Conservation (phyloP, 2,888 invertebrate species). For the Orthosia incerta region DNA sequence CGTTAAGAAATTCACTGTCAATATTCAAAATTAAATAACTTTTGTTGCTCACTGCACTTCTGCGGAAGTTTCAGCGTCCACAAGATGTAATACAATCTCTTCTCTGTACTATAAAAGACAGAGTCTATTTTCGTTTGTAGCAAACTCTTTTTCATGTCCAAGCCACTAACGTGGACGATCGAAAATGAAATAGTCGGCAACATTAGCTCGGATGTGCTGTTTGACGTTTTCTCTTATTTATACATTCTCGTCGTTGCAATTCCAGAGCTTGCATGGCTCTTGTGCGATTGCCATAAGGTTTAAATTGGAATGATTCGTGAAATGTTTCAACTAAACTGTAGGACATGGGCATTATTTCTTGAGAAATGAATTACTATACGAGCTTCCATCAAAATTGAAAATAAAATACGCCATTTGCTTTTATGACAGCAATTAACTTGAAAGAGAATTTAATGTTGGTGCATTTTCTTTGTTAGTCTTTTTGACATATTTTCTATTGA, state of each 20-base stretch:
- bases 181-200: constrained; percentile 53
- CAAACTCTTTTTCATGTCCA: constrained; percentile 48
- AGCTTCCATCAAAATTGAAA: constrained; percentile 45
- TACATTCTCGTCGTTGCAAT: not conserved
- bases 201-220: constrained; percentile 40
- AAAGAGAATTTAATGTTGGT: constrained; percentile 28
- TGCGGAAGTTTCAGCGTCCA: constrained; percentile 18
- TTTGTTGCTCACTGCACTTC: constrained; percentile 24
- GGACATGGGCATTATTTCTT: not conserved
- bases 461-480: constrained; percentile 30
- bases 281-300: not conserved
- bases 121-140: constrained; percentile 27
- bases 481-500: not conserved
- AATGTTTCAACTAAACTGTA: not conserved
- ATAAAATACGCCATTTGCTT: constrained; percentile 38
- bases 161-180: constrained; percentile 35
- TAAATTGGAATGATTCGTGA: not conserved
- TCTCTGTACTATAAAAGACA: not conserved
- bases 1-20: constrained; percentile 40
- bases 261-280: not conserved
- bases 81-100: not conserved
- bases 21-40: constrained; percentile 59
- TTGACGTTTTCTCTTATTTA: constrained; percentile 37
- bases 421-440: constrained; percentile 46
- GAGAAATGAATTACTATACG: constrained; percentile 1